phyloP scores from a whole-genome alignment of 1,140 invertebrate genomes.

The Brachionus sp. region DNA sequence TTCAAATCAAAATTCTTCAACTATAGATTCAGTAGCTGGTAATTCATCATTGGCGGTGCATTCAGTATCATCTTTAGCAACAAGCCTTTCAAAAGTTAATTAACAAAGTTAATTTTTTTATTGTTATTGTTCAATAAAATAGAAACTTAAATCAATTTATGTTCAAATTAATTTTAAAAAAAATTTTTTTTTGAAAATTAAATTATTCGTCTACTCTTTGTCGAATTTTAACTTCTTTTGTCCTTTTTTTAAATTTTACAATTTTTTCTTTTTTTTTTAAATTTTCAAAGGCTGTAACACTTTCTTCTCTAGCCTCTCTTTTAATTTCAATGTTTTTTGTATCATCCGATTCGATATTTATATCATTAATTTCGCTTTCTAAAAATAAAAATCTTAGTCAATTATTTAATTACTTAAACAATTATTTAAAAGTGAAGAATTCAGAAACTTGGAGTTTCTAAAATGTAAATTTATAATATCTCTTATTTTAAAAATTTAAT shows the following conservation, averaged over 20 bases:
- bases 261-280: slow-evolving; percentile 5
- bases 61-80: slow-evolving; percentile 23
- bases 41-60: background rate
- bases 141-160: background rate
- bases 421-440: too few species aligned
- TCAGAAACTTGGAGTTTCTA: too few species aligned
- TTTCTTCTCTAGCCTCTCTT: background rate
- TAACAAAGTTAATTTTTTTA: slow-evolving; percentile 13
- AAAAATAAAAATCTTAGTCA: background rate
- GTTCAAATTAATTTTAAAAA: background rate
- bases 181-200: background rate
- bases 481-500: too few species aligned
- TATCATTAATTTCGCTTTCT: background rate
- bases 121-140: background rate
- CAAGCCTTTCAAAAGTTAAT: slow-evolving; percentile 22
- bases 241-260: slow-evolving; percentile 9
- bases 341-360: background rate
- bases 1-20: slow-evolving; percentile 23
- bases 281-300: background rate
- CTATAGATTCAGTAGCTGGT: slow-evolving; percentile 7
- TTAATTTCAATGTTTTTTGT: background rate
- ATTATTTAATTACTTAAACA: background rate
- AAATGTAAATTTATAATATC: too few species aligned
- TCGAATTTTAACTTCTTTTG: slow-evolving; percentile 3
- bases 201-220: background rate